Evolutionary conservation across 2,113 vertebrate species (phyloP).

Genomic region (Machaerirhynchus nigripectus): DNA sequence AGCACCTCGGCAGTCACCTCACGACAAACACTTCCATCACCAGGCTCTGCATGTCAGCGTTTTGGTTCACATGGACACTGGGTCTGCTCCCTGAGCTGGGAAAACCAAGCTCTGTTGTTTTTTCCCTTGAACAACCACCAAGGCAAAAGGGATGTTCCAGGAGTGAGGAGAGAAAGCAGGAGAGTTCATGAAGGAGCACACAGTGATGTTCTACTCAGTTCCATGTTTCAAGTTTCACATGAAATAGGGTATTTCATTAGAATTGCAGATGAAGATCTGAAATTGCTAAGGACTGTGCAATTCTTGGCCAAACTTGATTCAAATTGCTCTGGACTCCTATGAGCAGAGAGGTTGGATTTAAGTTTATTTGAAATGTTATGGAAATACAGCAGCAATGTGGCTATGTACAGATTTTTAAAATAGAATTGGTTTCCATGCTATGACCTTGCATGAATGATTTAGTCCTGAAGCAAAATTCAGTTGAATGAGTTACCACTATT

Average conservation of each 20-base stretch:
- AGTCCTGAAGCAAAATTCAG: constrained; percentile 8
- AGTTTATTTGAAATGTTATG: neutral
- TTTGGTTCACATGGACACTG: neutral
- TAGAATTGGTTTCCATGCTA: neutral
- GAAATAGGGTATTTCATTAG: neutral
- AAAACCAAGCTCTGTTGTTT: neutral
- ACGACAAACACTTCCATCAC: too few relatives aligned
- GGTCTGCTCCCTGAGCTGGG: neutral
- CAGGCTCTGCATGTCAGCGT: neutral
- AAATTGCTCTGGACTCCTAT: neutral
- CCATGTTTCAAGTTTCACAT: neutral
- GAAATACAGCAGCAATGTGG: neutral
- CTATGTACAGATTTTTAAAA: neutral
- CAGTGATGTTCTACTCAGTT: neutral
- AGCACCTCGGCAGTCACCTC: fast-evolving
- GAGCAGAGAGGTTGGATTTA: neutral
- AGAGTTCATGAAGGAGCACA: neutral
- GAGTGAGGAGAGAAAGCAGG: neutral
- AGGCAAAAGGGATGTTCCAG: neutral
- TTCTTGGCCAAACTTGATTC: neutral
- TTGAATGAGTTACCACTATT: neutral
- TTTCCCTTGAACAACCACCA: neutral
- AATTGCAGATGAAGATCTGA: neutral
- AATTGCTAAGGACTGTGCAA: neutral
- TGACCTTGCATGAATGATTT: neutral